A percentile compares a stretch with the other conserved stretches of the same genome.
These are phyloP conservation scores for Epizoanthus ramosus DNA, from an alignment of 92 coral and sea anemone species.

Conservation along the genomic window DNA sequence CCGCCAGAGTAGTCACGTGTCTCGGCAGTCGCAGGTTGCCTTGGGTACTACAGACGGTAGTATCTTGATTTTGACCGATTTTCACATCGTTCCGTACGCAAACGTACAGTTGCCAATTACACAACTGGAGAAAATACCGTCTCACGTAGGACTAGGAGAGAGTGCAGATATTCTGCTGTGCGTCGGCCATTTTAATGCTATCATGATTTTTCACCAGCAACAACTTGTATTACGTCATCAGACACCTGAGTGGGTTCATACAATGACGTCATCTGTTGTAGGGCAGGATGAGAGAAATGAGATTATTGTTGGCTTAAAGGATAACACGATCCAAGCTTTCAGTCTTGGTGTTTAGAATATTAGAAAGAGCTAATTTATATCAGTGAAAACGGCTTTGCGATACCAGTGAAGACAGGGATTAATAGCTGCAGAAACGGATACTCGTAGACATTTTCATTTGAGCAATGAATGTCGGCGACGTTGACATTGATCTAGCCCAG, in stretches of 20 bases:
- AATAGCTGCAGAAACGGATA: no score
- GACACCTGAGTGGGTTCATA: constrained; percentile 76
- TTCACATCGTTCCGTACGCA: constrained; percentile 67
- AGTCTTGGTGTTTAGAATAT: constrained; percentile 6
- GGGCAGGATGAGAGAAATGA: constrained; percentile 40
- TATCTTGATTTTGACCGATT: constrained; percentile 64
- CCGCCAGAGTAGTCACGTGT: constrained; percentile 49
- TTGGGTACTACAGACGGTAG: constrained; percentile 78
- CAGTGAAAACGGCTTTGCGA: no score
- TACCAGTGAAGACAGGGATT: no score
- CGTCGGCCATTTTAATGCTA: constrained; percentile 78
- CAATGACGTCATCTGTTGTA: constrained; percentile 51
- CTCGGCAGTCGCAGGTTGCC: constrained; percentile 75
- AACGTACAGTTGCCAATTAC: constrained; percentile 72
- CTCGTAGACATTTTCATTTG: no score
- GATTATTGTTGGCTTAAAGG: constrained; percentile 62
- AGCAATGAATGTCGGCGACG: no score
- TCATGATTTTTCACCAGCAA: constrained; percentile 68
- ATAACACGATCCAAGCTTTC: constrained; percentile 61
- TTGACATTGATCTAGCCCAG: no score
- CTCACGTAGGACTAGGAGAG: constrained; percentile 35
- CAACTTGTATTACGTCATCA: constrained; percentile 54
- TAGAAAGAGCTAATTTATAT: not conserved
- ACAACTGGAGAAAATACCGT: constrained; percentile 51
- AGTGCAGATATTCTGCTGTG: constrained; percentile 64